phyloP scores from a whole-genome alignment of 2,888 invertebrate species.

The Drosophila demipolita region DNA sequence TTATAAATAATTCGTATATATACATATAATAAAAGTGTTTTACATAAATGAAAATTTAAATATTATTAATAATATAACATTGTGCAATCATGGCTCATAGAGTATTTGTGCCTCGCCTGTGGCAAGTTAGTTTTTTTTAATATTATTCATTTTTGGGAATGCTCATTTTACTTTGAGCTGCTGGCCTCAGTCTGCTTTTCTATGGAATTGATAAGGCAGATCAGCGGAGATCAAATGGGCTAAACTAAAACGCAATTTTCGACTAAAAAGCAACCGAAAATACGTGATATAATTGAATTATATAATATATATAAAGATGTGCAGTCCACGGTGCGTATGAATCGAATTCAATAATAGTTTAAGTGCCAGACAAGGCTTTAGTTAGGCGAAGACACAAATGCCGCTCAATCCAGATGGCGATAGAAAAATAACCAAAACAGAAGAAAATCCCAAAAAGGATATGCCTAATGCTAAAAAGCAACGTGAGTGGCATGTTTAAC shows the following conservation, averaged over 20 bases:
- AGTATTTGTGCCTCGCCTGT: conserved; percentile 7
- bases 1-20: neutral
- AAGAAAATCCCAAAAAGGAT: conserved; percentile 36
- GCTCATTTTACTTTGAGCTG: conserved; percentile 55
- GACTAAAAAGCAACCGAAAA: conserved; percentile 36
- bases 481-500: conserved; percentile 59
- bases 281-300: conserved; percentile 20
- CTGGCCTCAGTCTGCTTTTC: conserved; percentile 19
- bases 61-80: too few species aligned
- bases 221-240: conserved; percentile 56
- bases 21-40: neutral
- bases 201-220: conserved; percentile 45
- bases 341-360: conserved; percentile 14
- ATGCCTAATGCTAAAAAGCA: too few species aligned
- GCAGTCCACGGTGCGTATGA: conserved; percentile 29
- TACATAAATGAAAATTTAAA: neutral
- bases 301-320: neutral
- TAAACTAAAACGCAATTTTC: conserved; percentile 53
- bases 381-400: conserved; percentile 27
- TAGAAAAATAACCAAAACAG: neutral
- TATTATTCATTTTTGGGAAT: conserved; percentile 39
- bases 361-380: conserved; percentile 13
- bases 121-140: neutral
- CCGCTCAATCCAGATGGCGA: conserved; percentile 47
- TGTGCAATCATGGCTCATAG: conserved; percentile 1